Evolutionary conservation across 2,888 invertebrate genomes (phyloP).

Genomic region (Copidosoma aretas): DNA sequence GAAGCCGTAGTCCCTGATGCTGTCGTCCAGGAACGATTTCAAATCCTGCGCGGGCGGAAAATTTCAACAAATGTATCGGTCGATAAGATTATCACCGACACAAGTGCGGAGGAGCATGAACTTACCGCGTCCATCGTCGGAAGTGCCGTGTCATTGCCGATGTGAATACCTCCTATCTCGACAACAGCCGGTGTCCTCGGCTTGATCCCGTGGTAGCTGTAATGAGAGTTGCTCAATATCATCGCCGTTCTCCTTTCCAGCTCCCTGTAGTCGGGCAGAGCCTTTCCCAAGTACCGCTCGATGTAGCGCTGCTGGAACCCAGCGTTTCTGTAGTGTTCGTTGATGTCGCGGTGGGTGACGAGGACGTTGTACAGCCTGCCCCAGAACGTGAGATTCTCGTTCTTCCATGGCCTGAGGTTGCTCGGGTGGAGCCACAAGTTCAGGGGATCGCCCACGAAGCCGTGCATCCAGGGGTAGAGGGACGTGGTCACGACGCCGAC

Average conservation of each 20-base stretch:
- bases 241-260: constrained; percentile 53
- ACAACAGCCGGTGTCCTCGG: constrained; percentile 64
- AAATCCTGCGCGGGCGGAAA: constrained; percentile 46
- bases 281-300: constrained; percentile 46
- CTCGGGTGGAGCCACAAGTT: constrained; percentile 44
- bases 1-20: constrained; percentile 52
- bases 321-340: constrained; percentile 35
- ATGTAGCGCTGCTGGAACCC: constrained; percentile 40
- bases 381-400: constrained; percentile 27
- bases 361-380: constrained; percentile 32
- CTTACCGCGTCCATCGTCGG: constrained; percentile 6
- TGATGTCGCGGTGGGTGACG: constrained; percentile 12
- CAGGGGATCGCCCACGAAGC: constrained; percentile 43
- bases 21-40: constrained; percentile 53
- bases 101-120: too few relatives aligned
- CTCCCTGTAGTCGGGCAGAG: constrained; percentile 42
- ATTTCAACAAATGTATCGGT: constrained; percentile 30
- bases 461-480: constrained; percentile 43
- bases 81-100: too few relatives aligned
- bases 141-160: constrained; percentile 45
- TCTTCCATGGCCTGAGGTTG: not conserved
- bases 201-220: constrained; percentile 64
- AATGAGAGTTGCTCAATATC: constrained; percentile 66
- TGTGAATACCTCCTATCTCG: constrained; percentile 67
- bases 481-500: constrained; percentile 41